phyloP scores from a whole-genome alignment of 2,797 vertebrate species.

The Ambastaia sidthimunki region DNA sequence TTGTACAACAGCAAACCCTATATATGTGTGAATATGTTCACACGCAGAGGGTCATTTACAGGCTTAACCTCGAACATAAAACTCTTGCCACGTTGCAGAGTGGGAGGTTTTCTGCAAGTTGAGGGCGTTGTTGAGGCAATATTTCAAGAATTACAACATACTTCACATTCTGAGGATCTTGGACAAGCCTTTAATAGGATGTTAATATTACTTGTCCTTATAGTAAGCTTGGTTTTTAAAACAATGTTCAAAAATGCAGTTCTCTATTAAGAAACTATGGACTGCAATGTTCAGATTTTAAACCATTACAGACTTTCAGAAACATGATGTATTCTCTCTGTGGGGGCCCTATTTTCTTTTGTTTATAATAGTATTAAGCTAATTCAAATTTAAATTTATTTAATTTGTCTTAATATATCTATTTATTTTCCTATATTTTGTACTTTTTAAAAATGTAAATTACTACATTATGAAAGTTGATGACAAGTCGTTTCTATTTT shows the following conservation, averaged over 20 bases:
- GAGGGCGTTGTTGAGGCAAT: constrained; percentile 14
- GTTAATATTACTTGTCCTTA: not conserved
- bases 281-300: not conserved
- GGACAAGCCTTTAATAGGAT: not conserved
- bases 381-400: too few relatives aligned
- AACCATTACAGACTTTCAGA: not conserved
- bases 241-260: not conserved
- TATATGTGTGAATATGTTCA: too few relatives aligned
- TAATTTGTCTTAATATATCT: too few relatives aligned
- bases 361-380: too few relatives aligned
- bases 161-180: constrained; percentile 4
- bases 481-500: too few relatives aligned
- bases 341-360: too few relatives aligned
- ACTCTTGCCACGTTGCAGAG: constrained; percentile 19
- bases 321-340: too few relatives aligned
- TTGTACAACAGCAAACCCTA: not conserved
- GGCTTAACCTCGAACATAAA: not conserved
- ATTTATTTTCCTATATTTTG: too few relatives aligned
- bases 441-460: too few relatives aligned
- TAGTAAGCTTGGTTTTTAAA: not conserved
- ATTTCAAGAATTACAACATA: constrained; percentile 30
- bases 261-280: not conserved
- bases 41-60: not conserved
- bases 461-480: too few relatives aligned
- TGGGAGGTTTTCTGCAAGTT: constrained; percentile 2